These are phyloP conservation scores for Pluvialis apricaria DNA, from an alignment of 2,113 vertebrate species.

Conservation along the genomic window DNA sequence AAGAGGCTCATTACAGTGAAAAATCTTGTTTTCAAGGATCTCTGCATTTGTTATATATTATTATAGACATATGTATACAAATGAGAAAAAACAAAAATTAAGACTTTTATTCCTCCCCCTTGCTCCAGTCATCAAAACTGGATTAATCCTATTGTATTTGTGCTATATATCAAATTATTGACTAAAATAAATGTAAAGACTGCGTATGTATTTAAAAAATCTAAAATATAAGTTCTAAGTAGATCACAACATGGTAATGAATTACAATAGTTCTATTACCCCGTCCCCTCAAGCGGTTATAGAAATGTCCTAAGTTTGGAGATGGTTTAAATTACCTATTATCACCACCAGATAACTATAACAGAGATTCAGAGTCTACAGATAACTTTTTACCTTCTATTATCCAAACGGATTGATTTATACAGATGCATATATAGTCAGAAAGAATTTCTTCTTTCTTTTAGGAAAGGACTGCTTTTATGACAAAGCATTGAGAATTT, in stretches of 20 bases:
- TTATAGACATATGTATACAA: neutral
- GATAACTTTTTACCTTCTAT: neutral
- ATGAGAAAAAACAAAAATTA: neutral
- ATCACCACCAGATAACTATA: neutral
- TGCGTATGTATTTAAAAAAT: neutral
- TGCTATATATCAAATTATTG: neutral
- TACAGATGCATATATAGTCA: neutral
- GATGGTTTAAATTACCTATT: neutral
- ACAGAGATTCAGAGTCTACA: neutral
- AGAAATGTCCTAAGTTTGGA: neutral
- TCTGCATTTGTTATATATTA: neutral
- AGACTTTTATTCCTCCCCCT: neutral
- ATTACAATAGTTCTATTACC: neutral
- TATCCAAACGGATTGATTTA: neutral
- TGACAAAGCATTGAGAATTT: neutral
- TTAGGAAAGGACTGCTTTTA: neutral
- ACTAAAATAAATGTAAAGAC: neutral
- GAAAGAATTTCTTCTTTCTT: neutral
- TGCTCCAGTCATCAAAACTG: neutral
- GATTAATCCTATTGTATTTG: neutral
- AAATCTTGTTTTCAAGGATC: neutral
- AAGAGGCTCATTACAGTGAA: neutral
- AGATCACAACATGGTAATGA: neutral
- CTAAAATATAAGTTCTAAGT: neutral
- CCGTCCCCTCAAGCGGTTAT: neutral